Evolutionary conservation across 2,888 invertebrate genomes (phyloP).

Genomic region (Coleophora flavipennella): DNA sequence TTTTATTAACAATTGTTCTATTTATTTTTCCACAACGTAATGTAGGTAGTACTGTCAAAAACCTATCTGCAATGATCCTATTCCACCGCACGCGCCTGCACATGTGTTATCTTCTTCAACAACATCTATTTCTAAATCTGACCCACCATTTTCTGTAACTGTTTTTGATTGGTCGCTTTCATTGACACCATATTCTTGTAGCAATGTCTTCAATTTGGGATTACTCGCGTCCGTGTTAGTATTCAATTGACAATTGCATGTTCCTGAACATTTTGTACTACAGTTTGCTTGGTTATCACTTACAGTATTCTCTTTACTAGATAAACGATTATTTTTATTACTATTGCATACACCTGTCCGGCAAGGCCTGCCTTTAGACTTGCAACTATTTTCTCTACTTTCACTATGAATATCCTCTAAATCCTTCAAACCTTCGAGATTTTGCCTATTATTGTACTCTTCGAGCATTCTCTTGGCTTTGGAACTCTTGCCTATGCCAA

Average conservation of each 20-base stretch:
- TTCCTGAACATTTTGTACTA: conserved; percentile 25
- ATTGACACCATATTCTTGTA: conserved; percentile 37
- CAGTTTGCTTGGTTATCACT: conserved; percentile 17
- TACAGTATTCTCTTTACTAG: not conserved
- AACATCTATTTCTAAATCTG: conserved; percentile 28
- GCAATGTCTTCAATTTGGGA: conserved; percentile 35
- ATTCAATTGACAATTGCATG: conserved; percentile 18
- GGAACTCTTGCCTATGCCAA: conserved; percentile 93
- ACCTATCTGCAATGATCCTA: conserved; percentile 41
- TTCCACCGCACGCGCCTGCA: conserved; percentile 42
- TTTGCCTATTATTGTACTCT: conserved; percentile 54
- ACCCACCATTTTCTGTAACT: conserved; percentile 12
- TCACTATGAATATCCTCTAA: conserved; percentile 26
- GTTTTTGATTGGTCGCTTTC: conserved; percentile 1
- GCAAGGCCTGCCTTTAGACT: conserved; percentile 20
- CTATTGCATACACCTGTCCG: conserved; percentile 24
- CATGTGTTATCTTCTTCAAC: conserved; percentile 44
- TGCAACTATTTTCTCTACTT: conserved; percentile 17
- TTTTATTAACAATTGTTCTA: too few species aligned
- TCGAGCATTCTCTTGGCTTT: conserved; percentile 79
- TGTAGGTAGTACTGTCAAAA: conserved; percentile 34
- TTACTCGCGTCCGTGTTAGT: conserved; percentile 20
- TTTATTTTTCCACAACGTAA: not conserved
- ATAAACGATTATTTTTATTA: too few species aligned
- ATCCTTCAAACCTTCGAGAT: conserved; percentile 28